Percentiles rank a stretch among this genome's conserved stretches.
Evolutionary conservation across 2,113 vertebrate genomes (phyloP).

Genomic region (Microcebus griseorufus): DNA sequence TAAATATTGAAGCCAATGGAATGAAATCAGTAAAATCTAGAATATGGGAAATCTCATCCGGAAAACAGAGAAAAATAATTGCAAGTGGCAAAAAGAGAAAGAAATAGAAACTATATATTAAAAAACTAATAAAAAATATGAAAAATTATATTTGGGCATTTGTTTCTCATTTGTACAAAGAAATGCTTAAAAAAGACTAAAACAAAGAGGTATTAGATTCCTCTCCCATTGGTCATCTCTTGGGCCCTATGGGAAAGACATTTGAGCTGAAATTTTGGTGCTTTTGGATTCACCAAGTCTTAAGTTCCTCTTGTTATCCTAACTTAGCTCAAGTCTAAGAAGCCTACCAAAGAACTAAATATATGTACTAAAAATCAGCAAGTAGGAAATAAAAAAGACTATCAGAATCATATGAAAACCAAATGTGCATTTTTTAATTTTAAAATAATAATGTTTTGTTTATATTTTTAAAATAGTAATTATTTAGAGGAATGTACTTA

Average conservation of each 20-base stretch:
- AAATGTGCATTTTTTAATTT: background rate
- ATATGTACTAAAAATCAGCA: background rate
- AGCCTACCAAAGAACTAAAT: background rate
- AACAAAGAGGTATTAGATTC: background rate
- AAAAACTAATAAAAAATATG: background rate
- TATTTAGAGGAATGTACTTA: background rate
- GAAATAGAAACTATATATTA: background rate
- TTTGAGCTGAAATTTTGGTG: background rate
- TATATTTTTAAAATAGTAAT: background rate
- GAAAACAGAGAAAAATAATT: background rate
- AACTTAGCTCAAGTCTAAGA: background rate
- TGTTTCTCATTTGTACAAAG: background rate
- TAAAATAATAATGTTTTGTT: background rate
- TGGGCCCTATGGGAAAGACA: background rate
- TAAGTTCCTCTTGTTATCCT: background rate
- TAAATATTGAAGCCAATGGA: background rate
- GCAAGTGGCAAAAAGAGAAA: background rate
- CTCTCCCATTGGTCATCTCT: background rate
- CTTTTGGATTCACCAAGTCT: constrained; percentile 11
- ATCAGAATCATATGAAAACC: background rate
- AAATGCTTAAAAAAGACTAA: background rate
- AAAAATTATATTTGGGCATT: background rate
- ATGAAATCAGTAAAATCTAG: background rate
- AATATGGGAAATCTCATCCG: background rate
- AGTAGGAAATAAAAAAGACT: background rate